phyloP scores from a whole-genome alignment of 2,888 invertebrate genomes.

The Drosophila yooni region DNA sequence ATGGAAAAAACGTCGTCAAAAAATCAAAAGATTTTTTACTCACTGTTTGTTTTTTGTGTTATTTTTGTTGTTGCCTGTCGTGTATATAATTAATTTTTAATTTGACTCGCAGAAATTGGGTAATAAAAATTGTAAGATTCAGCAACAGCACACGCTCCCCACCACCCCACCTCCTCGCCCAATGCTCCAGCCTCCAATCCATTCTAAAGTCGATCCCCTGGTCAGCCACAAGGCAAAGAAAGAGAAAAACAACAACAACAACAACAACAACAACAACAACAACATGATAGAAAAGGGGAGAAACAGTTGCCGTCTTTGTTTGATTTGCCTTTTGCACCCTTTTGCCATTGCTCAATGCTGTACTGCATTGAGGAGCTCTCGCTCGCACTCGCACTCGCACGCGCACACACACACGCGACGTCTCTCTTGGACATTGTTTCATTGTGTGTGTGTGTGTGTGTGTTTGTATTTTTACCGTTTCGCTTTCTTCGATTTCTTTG shows the following conservation, averaged over 20 bases:
- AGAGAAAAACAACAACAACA: background rate
- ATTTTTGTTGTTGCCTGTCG: slow-evolving; percentile 43
- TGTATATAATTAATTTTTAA: slow-evolving; percentile 76
- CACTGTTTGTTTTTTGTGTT: slow-evolving; percentile 37
- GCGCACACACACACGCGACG: slow-evolving; percentile 2
- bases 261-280: background rate
- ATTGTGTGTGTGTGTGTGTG: slow-evolving; percentile 1
- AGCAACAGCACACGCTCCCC: slow-evolving; percentile 46
- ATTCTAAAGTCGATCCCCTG: slow-evolving; percentile 23
- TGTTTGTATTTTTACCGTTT: slow-evolving; percentile 38
- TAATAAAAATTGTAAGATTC: slow-evolving; percentile 77
- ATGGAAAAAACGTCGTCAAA: slow-evolving; percentile 57
- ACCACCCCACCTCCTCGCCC: background rate
- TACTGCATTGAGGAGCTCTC: slow-evolving; percentile 18
- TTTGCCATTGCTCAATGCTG: slow-evolving; percentile 13
- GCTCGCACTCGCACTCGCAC: background rate
- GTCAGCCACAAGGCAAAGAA: slow-evolving; percentile 52
- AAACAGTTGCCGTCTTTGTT: slow-evolving; percentile 52
- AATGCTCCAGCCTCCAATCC: slow-evolving; percentile 1
- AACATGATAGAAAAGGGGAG: background rate
- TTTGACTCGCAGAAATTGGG: slow-evolving; percentile 75
- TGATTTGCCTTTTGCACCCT: slow-evolving; percentile 60
- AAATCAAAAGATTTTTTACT: slow-evolving; percentile 72
- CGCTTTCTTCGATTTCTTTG: slow-evolving; percentile 52
- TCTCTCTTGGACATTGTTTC: slow-evolving; percentile 43